Conservation (phyloP, 2,888 invertebrate species). For the Chaetogeoica ovagalla region DNA sequence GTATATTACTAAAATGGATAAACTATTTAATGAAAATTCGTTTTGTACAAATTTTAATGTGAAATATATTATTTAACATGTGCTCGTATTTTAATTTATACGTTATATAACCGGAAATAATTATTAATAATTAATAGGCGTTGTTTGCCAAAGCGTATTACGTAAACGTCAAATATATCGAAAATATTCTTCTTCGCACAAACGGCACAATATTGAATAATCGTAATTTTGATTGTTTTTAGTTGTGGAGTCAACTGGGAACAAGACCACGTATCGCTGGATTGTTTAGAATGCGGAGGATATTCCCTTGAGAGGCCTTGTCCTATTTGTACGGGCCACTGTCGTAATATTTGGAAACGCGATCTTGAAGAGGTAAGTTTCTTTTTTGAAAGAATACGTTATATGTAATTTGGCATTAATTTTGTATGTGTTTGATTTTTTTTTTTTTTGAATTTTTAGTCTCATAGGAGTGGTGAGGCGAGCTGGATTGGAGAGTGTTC, state of each 20-base stretch:
- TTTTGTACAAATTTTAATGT: background rate
- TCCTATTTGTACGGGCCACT: constrained; percentile 74
- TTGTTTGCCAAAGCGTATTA: background rate
- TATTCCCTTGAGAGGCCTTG: constrained; percentile 77
- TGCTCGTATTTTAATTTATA: background rate
- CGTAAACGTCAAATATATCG: background rate
- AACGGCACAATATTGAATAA: background rate
- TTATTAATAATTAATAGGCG: background rate
- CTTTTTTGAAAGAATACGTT: constrained; percentile 5
- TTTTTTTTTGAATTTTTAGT: constrained; percentile 64
- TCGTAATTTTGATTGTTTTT: constrained; percentile 56
- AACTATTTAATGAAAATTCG: background rate
- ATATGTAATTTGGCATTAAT: background rate
- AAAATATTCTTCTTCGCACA: background rate
- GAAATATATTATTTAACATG: background rate
- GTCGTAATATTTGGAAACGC: constrained; percentile 73
- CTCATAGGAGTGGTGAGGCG: constrained; percentile 72
- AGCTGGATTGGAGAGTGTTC: constrained; percentile 72
- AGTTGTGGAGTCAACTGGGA: constrained; percentile 80
- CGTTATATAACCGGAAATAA: background rate
- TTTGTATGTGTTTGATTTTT: constrained; percentile 55
- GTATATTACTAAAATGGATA: no score
- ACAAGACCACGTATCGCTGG: constrained; percentile 75
- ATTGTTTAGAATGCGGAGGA: constrained; percentile 79
- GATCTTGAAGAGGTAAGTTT: constrained; percentile 74